phyloP scores from a whole-genome alignment of 2,888 invertebrate species.

The Doris montereyensis region DNA sequence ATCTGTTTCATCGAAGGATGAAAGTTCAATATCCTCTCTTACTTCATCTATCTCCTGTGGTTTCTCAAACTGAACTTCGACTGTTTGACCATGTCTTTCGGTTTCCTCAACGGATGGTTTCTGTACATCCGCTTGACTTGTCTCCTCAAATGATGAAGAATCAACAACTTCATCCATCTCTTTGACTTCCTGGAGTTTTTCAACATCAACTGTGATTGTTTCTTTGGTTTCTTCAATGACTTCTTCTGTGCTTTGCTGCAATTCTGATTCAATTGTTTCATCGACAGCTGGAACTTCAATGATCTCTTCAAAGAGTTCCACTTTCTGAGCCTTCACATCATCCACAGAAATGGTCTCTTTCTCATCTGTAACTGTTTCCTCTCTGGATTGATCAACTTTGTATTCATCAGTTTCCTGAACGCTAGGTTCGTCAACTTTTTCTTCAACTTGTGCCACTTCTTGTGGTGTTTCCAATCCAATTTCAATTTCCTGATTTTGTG shows the following conservation, averaged over 20 bases:
- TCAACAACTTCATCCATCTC: constrained; percentile 47
- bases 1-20: not conserved
- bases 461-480: constrained; percentile 5
- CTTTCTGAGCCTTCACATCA: constrained; percentile 32
- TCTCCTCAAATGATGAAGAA: constrained; percentile 43
- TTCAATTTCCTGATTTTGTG: too few relatives aligned
- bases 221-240: constrained; percentile 38
- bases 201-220: constrained; percentile 36
- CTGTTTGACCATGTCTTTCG: constrained; percentile 42
- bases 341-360: constrained; percentile 22
- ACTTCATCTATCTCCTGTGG: constrained; percentile 28
- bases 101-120: constrained; percentile 42
- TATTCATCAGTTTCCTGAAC: constrained; percentile 28
- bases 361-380: not conserved
- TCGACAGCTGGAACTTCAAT: constrained; percentile 33
- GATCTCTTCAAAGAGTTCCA: constrained; percentile 32
- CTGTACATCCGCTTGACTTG: constrained; percentile 40
- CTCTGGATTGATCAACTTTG: constrained; percentile 21
- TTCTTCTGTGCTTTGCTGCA: constrained; percentile 41
- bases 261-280: constrained; percentile 26
- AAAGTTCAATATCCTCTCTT: constrained; percentile 39
- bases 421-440: not conserved
- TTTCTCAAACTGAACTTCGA: constrained; percentile 33
- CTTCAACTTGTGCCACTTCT: constrained; percentile 28
- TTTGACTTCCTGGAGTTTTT: constrained; percentile 34